These are phyloP conservation scores for Paralvinella palmiformis DNA, from an alignment of 1,140 invertebrate species.

Conservation along the genomic window DNA sequence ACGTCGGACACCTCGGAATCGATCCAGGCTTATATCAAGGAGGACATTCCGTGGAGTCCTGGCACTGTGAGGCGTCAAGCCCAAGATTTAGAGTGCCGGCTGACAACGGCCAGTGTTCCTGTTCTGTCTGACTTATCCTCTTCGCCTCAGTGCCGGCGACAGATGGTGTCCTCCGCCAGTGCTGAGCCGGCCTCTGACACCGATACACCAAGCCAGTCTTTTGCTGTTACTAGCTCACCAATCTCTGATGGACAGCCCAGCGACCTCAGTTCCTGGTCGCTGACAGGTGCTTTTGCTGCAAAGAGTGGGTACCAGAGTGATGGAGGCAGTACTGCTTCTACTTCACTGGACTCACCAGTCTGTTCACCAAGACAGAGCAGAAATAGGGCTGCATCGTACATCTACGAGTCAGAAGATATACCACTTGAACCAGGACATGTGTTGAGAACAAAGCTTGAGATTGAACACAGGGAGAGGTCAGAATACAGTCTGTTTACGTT, in stretches of 20 bases:
- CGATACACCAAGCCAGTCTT: not conserved
- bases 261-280: no score
- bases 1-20: no score
- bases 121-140: not conserved
- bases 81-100: constrained; percentile 57
- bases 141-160: constrained; percentile 18
- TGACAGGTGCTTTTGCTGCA: no score
- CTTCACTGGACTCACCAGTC: no score
- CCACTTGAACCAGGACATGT: constrained; percentile 35
- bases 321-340: no score
- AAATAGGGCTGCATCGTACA: constrained; percentile 24
- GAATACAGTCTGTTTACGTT: not conserved
- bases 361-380: not conserved
- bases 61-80: constrained; percentile 59
- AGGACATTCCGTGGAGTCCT: constrained; percentile 60
- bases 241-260: not conserved
- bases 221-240: not conserved
- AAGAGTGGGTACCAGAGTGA: no score
- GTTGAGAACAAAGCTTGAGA: constrained; percentile 62
- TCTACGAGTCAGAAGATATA: constrained; percentile 43
- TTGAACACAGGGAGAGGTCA: constrained; percentile 53
- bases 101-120: constrained; percentile 17
- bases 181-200: not conserved
- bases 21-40: constrained; percentile 59
- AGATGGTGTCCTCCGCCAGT: constrained; percentile 28